A percentile compares a stretch with the other conserved stretches of the same genome.
Conservation (phyloP, 1,140 invertebrate genomes). For the Tenebrio molitor region DNA sequence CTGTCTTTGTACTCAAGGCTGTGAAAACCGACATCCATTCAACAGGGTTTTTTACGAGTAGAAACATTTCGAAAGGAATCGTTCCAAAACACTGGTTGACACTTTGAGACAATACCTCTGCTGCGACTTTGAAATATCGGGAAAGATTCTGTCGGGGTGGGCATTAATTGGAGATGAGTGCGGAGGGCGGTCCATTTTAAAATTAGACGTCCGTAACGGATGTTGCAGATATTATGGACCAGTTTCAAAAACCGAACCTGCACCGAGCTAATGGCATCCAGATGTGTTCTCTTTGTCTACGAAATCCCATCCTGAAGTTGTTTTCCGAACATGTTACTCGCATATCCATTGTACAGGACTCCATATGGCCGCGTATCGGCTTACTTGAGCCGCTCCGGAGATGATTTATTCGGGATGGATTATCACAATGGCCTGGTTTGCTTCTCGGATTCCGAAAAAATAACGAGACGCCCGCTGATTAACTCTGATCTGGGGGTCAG, state of each 20-base stretch:
- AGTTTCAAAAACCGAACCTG: constrained; percentile 46
- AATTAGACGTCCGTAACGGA: constrained; percentile 43
- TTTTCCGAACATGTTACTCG: constrained; percentile 30
- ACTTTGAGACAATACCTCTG: constrained; percentile 21
- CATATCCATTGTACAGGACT: constrained; percentile 30
- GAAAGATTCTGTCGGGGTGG: too few relatives aligned
- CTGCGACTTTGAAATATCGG: constrained; percentile 9
- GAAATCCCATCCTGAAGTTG: constrained; percentile 42
- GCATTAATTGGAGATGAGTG: constrained; percentile 25
- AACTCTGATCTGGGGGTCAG: constrained; percentile 23
- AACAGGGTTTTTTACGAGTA: not conserved
- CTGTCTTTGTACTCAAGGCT: constrained; percentile 11
- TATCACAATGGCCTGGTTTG: constrained; percentile 6
- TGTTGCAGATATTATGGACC: constrained; percentile 47
- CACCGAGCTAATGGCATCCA: constrained; percentile 45
- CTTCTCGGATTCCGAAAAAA: not conserved
- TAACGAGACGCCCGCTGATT: constrained; percentile 6
- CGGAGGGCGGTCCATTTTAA: constrained; percentile 33
- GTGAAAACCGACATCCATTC: constrained; percentile 15
- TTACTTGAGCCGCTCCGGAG: not conserved
- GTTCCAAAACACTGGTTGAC: not conserved
- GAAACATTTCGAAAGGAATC: not conserved
- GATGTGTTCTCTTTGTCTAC: constrained; percentile 44
- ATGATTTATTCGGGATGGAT: constrained; percentile 3
- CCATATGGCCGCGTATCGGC: constrained; percentile 43